Conservation (phyloP, 1,140 invertebrate genomes). For the Leptestheria dahalacensis region DNA sequence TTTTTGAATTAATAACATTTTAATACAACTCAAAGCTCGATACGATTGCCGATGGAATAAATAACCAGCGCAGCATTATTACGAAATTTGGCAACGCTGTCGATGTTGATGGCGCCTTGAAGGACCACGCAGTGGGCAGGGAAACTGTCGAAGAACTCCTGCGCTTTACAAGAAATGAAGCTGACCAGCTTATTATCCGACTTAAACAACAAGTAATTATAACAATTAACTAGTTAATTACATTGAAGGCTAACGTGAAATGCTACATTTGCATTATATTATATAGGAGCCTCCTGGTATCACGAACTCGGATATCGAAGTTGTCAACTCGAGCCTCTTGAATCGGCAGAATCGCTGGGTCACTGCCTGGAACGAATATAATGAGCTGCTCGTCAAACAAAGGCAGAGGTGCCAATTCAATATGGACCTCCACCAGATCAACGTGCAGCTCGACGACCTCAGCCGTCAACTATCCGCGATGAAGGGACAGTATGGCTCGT, state of each 20-base stretch:
- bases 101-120: constrained; percentile 35
- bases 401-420: constrained; percentile 51
- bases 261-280: constrained; percentile 17
- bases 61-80: constrained; percentile 28
- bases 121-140: constrained; percentile 41
- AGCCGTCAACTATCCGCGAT: constrained; percentile 43
- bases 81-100: constrained; percentile 25
- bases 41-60: constrained; percentile 32
- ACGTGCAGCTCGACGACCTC: constrained; percentile 49
- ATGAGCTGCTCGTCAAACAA: constrained; percentile 43
- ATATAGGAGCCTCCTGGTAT: constrained; percentile 48
- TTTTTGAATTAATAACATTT: background rate
- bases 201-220: constrained; percentile 42
- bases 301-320: constrained; percentile 49
- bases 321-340: constrained; percentile 43
- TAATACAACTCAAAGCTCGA: constrained; percentile 31
- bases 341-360: constrained; percentile 37
- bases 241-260: background rate
- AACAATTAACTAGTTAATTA: background rate
- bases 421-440: constrained; percentile 53
- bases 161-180: constrained; percentile 41
- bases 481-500: constrained; percentile 53
- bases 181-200: constrained; percentile 42
- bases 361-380: constrained; percentile 40
- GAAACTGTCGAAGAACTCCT: constrained; percentile 42